A percentile compares a stretch with the other conserved stretches of the same genome.
Evolutionary conservation across 1,140 invertebrate genomes (phyloP).

Genomic region (Cephus cinctus): DNA sequence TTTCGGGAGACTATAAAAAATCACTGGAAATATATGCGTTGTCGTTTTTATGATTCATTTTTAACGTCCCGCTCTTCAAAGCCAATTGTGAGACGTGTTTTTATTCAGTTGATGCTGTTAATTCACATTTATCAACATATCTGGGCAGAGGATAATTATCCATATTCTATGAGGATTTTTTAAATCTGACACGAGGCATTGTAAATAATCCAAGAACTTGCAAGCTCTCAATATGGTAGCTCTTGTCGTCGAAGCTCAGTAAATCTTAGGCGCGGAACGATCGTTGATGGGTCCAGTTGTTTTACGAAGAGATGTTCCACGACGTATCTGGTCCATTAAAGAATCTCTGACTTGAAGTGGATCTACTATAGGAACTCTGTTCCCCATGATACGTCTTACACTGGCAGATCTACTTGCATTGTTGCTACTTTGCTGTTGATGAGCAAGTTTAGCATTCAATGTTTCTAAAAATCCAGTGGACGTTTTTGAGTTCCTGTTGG

Average conservation of each 20-base stretch:
- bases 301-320: slow-evolving; percentile 74
- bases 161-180: no score
- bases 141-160: no score
- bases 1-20: no score
- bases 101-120: no score
- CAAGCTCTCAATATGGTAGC: slow-evolving; percentile 9
- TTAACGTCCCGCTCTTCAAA: no score
- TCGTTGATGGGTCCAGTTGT: slow-evolving; percentile 63
- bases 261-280: slow-evolving; percentile 69
- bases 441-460: slow-evolving; percentile 72
- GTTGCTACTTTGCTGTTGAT: slow-evolving; percentile 58
- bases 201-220: slow-evolving; percentile 27
- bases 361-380: slow-evolving; percentile 55
- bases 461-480: slow-evolving; percentile 69
- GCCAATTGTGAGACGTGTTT: no score
- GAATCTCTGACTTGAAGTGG: slow-evolving; percentile 61
- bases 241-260: slow-evolving; percentile 45
- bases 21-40: no score
- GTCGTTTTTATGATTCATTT: no score
- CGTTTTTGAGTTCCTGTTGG: slow-evolving; percentile 41
- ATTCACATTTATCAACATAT: no score
- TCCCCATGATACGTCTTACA: slow-evolving; percentile 66
- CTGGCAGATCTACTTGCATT: slow-evolving; percentile 65
- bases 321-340: slow-evolving; percentile 88
- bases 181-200: no score